A percentile compares a stretch with the other conserved stretches of the same genome.
phyloP scores from a whole-genome alignment of 2,797 vertebrate species.

The Hapalemur alaotrensis region DNA sequence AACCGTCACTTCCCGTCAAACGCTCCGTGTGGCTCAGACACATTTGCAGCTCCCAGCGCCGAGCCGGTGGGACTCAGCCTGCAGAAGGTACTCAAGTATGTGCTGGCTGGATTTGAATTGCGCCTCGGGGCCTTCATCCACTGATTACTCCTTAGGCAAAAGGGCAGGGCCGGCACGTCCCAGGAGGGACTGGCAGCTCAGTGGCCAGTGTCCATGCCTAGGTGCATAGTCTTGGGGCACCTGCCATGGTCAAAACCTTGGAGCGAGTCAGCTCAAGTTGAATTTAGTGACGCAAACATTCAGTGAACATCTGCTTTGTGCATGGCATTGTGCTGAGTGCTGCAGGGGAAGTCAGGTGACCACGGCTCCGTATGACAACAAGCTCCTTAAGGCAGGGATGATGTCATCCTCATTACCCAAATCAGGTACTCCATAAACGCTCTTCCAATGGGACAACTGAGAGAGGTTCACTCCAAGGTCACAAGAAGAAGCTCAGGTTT shows the following conservation, averaged over 20 bases:
- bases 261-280: accelerated
- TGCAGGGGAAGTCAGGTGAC: not conserved
- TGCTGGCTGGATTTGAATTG: not conserved
- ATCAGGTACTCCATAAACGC: not conserved
- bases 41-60: accelerated
- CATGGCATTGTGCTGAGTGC: accelerated
- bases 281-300: not conserved
- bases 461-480: not conserved
- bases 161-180: not conserved
- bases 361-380: accelerated
- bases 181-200: not conserved
- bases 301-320: accelerated
- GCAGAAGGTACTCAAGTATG: not conserved
- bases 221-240: not conserved
- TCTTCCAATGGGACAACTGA: not conserved
- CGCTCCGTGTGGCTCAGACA: not conserved
- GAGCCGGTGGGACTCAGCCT: not conserved
- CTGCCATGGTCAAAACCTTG: accelerated
- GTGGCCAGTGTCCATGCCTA: not conserved
- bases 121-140: not conserved
- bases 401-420: not conserved
- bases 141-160: accelerated
- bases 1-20: accelerated
- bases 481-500: not conserved
- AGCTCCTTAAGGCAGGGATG: not conserved